phyloP scores from a whole-genome alignment of 37 sponge, comb jelly and placozoan species.

The Hexactinellida sp. region DNA sequence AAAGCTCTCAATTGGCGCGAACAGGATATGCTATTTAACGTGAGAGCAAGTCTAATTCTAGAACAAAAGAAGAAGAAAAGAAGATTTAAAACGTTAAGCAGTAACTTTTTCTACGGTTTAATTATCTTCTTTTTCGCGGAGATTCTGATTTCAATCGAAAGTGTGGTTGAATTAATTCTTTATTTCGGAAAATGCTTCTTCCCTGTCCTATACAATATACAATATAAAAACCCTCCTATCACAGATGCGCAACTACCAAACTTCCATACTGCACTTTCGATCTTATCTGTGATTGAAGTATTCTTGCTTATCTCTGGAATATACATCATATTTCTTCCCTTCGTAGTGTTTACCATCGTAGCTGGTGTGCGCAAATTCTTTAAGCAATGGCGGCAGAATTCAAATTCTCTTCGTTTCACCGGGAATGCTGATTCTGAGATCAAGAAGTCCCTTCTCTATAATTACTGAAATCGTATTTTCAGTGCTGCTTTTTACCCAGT shows the following conservation, averaged over 20 bases:
- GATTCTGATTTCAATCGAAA: background rate
- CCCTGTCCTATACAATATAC: background rate
- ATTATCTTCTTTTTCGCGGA: background rate
- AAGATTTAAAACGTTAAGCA: background rate
- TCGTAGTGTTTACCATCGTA: background rate
- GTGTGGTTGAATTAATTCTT: background rate
- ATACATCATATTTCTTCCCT: background rate
- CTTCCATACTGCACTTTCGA: background rate
- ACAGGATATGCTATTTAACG: background rate
- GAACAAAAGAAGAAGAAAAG: background rate
- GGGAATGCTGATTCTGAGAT: too few species aligned
- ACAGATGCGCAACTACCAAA: background rate
- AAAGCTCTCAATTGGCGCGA: background rate
- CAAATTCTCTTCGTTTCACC: too few species aligned
- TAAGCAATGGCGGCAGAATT: too few species aligned
- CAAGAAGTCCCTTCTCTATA: too few species aligned
- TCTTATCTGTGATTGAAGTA: background rate
- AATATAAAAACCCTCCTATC: background rate
- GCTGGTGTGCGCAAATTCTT: too few species aligned
- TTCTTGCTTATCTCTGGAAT: background rate
- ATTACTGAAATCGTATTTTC: too few species aligned
- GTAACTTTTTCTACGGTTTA: background rate
- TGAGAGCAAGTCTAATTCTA: background rate
- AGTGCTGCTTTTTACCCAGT: too few species aligned
- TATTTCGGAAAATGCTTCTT: background rate